Percentiles rank a stretch among this genome's conserved stretches.
Conservation (phyloP, 2,888 invertebrate species). For the Cantharis lateralis region DNA sequence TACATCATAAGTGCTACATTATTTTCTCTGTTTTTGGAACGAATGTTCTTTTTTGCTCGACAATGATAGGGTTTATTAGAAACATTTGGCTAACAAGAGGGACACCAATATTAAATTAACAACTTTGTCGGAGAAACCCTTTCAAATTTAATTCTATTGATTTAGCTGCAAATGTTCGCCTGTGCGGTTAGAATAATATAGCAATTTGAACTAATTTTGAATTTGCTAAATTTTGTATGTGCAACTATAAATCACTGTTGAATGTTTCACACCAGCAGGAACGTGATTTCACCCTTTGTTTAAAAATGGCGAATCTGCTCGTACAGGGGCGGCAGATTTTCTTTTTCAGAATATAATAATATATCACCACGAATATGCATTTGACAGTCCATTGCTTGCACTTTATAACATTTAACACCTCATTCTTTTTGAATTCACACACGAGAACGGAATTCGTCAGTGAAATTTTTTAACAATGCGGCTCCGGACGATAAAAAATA, state of each 20-base stretch:
- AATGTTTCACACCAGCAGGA: neutral
- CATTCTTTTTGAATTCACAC: slow-evolving; percentile 2
- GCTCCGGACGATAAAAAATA: neutral
- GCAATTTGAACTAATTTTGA: neutral
- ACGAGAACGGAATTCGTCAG: neutral
- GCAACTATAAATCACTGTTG: neutral
- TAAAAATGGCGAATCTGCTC: neutral
- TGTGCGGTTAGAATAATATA: neutral
- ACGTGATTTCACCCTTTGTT: neutral
- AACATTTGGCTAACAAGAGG: neutral
- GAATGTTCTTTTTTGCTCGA: neutral
- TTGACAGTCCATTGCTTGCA: slow-evolving; percentile 35
- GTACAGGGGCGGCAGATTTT: neutral
- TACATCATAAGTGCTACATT: neutral
- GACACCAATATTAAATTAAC: neutral
- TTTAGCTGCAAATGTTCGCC: neutral
- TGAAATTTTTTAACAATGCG: neutral
- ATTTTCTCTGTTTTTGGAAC: neutral
- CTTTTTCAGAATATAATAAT: neutral
- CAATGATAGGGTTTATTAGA: neutral
- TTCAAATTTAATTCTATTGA: neutral
- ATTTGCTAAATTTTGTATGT: neutral
- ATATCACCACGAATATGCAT: slow-evolving; percentile 30
- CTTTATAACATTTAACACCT: neutral
- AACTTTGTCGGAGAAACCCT: neutral